These are phyloP conservation scores for Anguilla rostrata DNA, from an alignment of 2,113 vertebrate species.

Conservation along the genomic window DNA sequence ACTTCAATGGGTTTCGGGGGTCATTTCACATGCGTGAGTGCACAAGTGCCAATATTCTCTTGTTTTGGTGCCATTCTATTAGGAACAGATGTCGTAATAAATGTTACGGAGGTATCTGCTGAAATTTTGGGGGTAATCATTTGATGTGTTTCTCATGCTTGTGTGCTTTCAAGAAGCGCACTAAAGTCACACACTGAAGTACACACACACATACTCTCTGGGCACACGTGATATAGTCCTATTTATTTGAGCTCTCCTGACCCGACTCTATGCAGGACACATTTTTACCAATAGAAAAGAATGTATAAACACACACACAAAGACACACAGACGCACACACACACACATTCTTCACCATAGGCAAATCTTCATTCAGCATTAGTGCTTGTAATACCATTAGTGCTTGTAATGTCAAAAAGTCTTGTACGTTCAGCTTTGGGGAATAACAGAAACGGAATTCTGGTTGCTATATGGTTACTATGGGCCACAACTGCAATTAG, in stretches of 20 bases:
- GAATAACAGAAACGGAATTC: no score
- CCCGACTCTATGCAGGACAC: no score
- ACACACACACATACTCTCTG: no score
- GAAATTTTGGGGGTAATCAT: background rate
- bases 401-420: background rate
- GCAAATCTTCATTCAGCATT: background rate
- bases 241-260: no score
- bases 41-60: slow-evolving; percentile 16
- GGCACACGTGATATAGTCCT: no score
- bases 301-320: background rate
- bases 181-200: background rate
- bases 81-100: slow-evolving; percentile 32
- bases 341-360: background rate
- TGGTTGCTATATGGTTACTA: no score
- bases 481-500: no score
- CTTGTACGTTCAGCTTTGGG: no score
- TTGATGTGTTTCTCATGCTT: slow-evolving; percentile 9
- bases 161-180: background rate
- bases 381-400: background rate
- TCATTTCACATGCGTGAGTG: background rate
- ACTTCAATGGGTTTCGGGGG: background rate
- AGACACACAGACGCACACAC: background rate
- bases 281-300: background rate
- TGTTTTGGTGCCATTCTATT: slow-evolving; percentile 16
- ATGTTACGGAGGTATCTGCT: slow-evolving; percentile 17